Evolutionary conservation across 1,140 invertebrate genomes (phyloP).

Genomic region (Colletes latitarsis): DNA sequence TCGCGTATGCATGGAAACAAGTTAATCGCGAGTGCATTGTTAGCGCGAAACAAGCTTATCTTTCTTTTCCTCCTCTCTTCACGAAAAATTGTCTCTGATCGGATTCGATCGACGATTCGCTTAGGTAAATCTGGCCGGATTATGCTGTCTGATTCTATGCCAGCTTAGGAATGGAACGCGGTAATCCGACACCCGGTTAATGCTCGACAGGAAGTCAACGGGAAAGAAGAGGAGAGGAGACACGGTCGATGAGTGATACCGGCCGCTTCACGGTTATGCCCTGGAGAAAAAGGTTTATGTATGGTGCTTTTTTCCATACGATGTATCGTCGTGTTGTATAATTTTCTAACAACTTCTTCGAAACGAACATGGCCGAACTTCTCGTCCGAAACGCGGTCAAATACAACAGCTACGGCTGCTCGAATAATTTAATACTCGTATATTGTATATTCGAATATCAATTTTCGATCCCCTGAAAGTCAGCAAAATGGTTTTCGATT

Average conservation of each 20-base stretch:
- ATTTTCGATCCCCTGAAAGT: too few relatives aligned
- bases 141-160: constrained; percentile 49
- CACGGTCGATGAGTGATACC: constrained; percentile 37
- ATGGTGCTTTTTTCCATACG: neutral
- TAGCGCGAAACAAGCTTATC: neutral
- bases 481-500: too few relatives aligned
- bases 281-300: constrained; percentile 5
- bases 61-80: neutral
- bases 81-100: constrained; percentile 23
- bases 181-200: constrained; percentile 64
- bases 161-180: constrained; percentile 57
- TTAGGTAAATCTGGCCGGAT: constrained; percentile 44
- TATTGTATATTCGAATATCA: too few relatives aligned
- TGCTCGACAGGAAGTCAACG: constrained; percentile 53
- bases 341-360: neutral
- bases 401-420: too few relatives aligned
- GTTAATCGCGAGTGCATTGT: neutral
- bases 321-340: neutral
- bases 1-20: too few relatives aligned
- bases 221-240: constrained; percentile 14
- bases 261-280: constrained; percentile 28
- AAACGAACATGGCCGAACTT: neutral
- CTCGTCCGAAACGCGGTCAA: too few relatives aligned
- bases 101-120: constrained; percentile 36
- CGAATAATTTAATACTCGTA: too few relatives aligned